These are phyloP conservation scores for Pituophis catenifer DNA, from an alignment of 2,113 vertebrate genomes.

Conservation along the genomic window DNA sequence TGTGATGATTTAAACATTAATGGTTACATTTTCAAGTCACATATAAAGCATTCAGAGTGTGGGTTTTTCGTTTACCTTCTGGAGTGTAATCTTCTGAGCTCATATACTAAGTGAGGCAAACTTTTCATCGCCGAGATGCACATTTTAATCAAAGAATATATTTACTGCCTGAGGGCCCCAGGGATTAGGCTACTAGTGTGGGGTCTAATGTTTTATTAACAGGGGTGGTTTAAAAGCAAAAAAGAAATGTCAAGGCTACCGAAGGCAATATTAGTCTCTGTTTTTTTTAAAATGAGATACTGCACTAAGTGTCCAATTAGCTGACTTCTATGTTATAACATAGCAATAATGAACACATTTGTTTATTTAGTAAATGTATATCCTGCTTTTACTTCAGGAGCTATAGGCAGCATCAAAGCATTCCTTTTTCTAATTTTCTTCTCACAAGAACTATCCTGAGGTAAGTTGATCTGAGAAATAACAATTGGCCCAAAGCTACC, in stretches of 20 bases:
- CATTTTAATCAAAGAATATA: neutral
- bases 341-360: neutral
- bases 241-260: neutral
- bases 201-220: neutral
- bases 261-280: neutral
- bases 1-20: neutral
- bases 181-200: neutral
- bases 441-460: neutral
- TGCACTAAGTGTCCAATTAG: neutral
- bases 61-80: neutral
- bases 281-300: neutral
- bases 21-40: neutral
- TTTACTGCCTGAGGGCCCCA: neutral
- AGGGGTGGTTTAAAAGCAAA: neutral
- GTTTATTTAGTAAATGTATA: neutral
- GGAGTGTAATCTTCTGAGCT: neutral
- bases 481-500: neutral
- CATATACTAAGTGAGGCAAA: neutral
- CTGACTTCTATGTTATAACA: neutral
- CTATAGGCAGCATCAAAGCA: neutral
- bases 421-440: neutral
- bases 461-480: neutral
- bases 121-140: neutral
- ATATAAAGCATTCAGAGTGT: neutral
- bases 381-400: neutral